A percentile compares a stretch with the other conserved stretches of the same genome.
These are phyloP conservation scores for Glossophaga mutica DNA, from an alignment of 2,797 vertebrate species.

Conservation along the genomic window DNA sequence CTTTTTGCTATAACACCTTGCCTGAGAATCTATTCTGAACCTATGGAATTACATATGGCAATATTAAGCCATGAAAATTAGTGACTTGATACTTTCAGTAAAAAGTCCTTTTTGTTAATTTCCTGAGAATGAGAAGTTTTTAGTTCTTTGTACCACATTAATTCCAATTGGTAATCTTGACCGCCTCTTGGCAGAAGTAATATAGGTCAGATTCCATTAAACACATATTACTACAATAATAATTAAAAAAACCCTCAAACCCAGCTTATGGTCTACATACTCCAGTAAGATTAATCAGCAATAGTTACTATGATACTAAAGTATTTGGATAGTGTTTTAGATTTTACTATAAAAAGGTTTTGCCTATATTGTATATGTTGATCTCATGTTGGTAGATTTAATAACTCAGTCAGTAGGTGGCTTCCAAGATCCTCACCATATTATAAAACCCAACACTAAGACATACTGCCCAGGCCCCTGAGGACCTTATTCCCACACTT, in stretches of 20 bases:
- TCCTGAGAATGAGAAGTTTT: constrained; percentile 34
- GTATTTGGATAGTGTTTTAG: background rate
- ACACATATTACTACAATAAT: constrained; percentile 31
- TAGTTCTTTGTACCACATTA: constrained; percentile 55
- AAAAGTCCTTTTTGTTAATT: background rate
- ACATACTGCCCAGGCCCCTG: background rate
- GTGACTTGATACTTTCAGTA: constrained; percentile 42
- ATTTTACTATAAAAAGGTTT: background rate
- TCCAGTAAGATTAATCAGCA: constrained; percentile 27
- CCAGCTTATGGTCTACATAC: background rate
- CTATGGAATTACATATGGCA: background rate
- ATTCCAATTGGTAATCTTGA: constrained; percentile 19
- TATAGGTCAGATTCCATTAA: constrained; percentile 61
- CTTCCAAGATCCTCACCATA: background rate
- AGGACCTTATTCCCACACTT: background rate
- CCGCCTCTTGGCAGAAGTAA: constrained; percentile 60
- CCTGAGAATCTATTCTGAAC: background rate
- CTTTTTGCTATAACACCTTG: background rate
- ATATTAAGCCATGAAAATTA: constrained; percentile 51
- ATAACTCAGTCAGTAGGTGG: background rate
- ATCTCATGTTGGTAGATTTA: background rate
- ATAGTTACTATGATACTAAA: background rate
- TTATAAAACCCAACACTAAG: background rate
- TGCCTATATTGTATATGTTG: background rate
- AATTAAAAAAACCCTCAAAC: background rate